Conservation (phyloP, 2,113 vertebrate species). For the Willisornis vidua region DNA sequence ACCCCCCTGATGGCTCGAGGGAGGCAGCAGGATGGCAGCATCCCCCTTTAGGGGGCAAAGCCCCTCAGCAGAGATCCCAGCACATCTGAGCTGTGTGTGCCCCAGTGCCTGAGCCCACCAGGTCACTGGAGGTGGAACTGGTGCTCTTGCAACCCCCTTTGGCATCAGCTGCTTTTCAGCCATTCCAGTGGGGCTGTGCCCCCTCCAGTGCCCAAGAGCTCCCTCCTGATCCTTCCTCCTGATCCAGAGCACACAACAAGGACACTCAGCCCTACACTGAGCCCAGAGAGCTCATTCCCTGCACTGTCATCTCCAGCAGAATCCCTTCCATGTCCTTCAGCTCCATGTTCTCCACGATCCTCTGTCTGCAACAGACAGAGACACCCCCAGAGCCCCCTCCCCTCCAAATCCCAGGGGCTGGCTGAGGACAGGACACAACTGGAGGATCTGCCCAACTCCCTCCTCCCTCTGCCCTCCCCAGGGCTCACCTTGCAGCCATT, state of each 20-base stretch:
- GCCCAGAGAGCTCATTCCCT: neutral
- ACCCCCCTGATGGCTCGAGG: neutral
- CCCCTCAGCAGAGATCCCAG: neutral
- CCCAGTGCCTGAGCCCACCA: neutral
- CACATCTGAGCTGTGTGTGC: neutral
- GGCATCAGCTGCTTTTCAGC: neutral
- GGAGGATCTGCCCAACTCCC: neutral
- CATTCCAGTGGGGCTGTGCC: rapidly evolving
- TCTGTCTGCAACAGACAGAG: neutral
- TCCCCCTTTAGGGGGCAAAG: neutral
- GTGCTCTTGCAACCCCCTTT: neutral
- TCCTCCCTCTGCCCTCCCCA: neutral
- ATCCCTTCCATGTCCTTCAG: neutral
- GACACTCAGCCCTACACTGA: neutral
- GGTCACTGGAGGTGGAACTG: neutral
- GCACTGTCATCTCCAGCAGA: neutral
- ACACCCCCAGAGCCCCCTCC: neutral
- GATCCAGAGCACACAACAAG: neutral
- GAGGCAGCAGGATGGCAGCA: neutral
- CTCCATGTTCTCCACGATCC: rapidly evolving
- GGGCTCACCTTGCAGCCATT: neutral
- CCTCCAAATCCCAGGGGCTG: neutral
- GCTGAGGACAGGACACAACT: neutral
- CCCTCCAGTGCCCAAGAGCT: no score
- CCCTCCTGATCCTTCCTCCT: neutral